Percentiles rank a stretch among this genome's conserved stretches.
These are phyloP conservation scores for Sinocyclocheilus anophthalmus DNA, from an alignment of 2,113 vertebrate genomes.

Conservation along the genomic window DNA sequence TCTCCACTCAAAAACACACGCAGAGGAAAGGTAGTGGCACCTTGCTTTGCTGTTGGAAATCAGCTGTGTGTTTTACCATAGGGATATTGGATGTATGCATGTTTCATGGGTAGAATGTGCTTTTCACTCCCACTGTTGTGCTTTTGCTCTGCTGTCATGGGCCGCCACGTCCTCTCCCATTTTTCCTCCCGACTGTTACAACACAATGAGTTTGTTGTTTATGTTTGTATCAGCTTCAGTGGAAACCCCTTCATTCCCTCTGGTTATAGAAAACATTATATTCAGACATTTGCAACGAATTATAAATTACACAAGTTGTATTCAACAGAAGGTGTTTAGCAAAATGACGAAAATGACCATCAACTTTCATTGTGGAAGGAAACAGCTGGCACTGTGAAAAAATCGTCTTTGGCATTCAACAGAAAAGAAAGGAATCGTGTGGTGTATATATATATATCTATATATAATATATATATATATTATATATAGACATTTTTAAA, in stretches of 20 bases:
- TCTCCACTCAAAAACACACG: not conserved
- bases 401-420: no score
- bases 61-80: conserved; percentile 61
- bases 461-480: no score
- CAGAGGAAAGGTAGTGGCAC: not conserved
- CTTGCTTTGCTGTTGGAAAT: conserved; percentile 62
- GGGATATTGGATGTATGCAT: conserved; percentile 62
- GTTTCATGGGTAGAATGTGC: conserved; percentile 14
- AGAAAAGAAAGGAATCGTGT: no score
- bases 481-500: no score
- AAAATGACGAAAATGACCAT: not conserved
- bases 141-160: conserved; percentile 62
- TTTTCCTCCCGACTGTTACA: conserved; percentile 41
- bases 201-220: conserved; percentile 63
- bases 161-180: conserved; percentile 21
- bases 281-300: not conserved
- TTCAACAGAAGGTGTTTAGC: not conserved
- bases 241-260: not conserved
- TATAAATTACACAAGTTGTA: not conserved
- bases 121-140: conserved; percentile 46
- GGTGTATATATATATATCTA: no score
- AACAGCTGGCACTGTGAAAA: not conserved
- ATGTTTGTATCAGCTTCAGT: conserved; percentile 2
- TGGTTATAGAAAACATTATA: not conserved
- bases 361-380: not conserved